These are phyloP conservation scores for Struthidea cinerea DNA, from an alignment of 2,113 vertebrate genomes.

Conservation along the genomic window DNA sequence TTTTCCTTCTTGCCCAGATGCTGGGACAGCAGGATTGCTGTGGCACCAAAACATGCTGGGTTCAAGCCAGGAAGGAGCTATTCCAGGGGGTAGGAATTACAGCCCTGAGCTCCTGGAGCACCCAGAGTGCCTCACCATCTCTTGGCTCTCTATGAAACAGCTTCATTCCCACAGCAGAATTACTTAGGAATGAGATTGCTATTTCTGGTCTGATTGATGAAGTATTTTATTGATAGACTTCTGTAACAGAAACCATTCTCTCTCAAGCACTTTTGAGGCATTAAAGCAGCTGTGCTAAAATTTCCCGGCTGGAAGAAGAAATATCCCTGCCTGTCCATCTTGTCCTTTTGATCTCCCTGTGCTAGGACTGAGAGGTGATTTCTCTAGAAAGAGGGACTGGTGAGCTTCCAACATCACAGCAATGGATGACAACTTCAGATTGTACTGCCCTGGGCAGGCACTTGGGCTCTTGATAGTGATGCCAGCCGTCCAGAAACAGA, in stretches of 20 bases:
- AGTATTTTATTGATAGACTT: neutral
- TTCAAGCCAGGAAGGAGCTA: neutral
- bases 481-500: neutral
- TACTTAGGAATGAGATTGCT: neutral
- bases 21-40: neutral
- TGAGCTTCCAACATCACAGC: neutral
- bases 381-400: neutral
- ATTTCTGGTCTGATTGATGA: neutral
- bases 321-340: neutral
- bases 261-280: neutral
- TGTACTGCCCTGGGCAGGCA: neutral
- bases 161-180: neutral
- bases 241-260: neutral
- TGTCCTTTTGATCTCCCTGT: neutral
- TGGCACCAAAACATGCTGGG: neutral
- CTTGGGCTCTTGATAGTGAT: neutral
- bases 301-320: neutral
- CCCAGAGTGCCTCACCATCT: neutral
- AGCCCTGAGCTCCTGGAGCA: neutral
- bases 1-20: neutral
- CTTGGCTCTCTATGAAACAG: neutral
- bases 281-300: neutral
- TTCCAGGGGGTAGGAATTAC: neutral
- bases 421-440: neutral
- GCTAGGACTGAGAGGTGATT: neutral